Evolutionary conservation across 2,888 invertebrate species (phyloP), one percentile per base, ranked within the genome.

Genomic region (Coenonympha glycerion): DNA sequence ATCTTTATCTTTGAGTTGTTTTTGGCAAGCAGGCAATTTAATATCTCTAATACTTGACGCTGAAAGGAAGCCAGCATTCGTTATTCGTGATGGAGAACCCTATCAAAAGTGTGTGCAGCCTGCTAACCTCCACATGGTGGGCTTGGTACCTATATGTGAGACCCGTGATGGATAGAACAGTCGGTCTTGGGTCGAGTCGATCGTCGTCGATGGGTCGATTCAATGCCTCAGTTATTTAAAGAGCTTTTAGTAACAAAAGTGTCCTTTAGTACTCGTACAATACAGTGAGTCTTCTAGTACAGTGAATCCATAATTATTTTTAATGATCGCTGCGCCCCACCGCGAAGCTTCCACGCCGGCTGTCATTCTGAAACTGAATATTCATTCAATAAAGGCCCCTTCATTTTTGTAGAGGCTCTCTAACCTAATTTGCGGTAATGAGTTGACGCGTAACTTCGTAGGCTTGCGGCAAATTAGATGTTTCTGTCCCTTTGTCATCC

Each of bases 401-500:
- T 44, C 70, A 75, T 76, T 79, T 80, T 78, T 73, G 67, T 70
- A 73, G 67, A 71, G 70, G 58, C 66, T 66, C 65, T 69, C 60
- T 71, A 77, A 76, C 73, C 75, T 78, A 79, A 82, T 81, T 77
- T 76, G 66, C 65, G 60, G 72, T 78, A 77, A 80, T 77, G 76
- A 76, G 74, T 62, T 60, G 73, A 73, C 44, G 47, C 49, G 69
- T 62, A 60, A 55, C 59, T 45, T 37, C 40, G 61, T 61, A 58
- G 61, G 60, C 63, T 66, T 64, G 60, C 59, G 59, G 62, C 64
- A 66, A 72, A 73, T 74, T 73, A 71, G 68, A 69, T 68, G 64
- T 60, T 59, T 59, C 61, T 62, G 66, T 66, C 65, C 60, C 66
- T 63, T 67, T 63, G 62, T 61, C 53, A 30, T 36, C 56, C 52